Base-by-base conservation (phyloP, 2,888 invertebrate genomes). In the Pyrochroa serraticornis region DNA sequence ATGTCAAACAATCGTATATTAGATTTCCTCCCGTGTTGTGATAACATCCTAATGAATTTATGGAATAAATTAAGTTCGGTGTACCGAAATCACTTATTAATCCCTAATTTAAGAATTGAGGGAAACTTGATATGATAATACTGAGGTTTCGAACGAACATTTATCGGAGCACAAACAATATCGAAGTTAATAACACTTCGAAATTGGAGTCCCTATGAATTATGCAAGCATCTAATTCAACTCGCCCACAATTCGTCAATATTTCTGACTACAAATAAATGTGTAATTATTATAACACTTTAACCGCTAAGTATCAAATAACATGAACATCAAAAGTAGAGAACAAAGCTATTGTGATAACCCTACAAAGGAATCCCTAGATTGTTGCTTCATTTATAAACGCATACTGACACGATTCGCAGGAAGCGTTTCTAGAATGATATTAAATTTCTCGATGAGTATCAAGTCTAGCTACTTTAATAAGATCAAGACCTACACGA, bases 1-100 rank as follows among this genome's bases (percentile, higher is more conserved):
- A 69, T 69, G 68, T 69, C 69, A 69, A 69, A 69, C 69, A 69
- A 68, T 69, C 62, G 64, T 67, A 69, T 66, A 69, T 69, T 69
- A 68, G 65, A 69, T 69, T 69, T 67, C 66, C 65, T 60, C 44
- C 61, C 58, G 63, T 64, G 61, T 66, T 68, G 65, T 65, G 60
- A 68, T 69, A 68, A 66, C 65, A 65, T 65, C 58, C 65, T 66
- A 65, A 69, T 69, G 63, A 68, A 68, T 66, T 69, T 68, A 68
- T 65, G 66, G 65, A 67, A 69, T 68, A 66, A 68, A 66, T 67
- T 68, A 63, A 52, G 34, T 56, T 56, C 38, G 13, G 42, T 49
- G 30, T 45, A 33, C 33, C 44, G 38, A 49, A 49, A 53, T 48
- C 47, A 49, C 53, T 58, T 31, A 53, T 58, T 54, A 58, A 53